Evolutionary conservation across 2,113 vertebrate species (phyloP).

Genomic region (Tragelaphus scriptus): DNA sequence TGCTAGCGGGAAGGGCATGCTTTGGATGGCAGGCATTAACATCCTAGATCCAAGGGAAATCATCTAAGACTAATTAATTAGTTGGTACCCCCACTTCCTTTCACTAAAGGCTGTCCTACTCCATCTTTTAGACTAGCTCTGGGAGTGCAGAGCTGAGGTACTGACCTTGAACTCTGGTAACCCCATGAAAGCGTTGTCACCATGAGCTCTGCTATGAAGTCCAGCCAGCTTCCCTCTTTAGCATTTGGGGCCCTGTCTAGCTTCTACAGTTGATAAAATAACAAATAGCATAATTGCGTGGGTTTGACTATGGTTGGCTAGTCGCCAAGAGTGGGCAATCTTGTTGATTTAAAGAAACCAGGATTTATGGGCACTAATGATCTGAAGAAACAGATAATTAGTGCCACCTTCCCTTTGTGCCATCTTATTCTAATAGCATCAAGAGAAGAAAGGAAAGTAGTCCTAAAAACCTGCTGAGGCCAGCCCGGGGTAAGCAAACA

Average conservation of each 20-base stretch:
- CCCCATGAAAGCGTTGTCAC: background rate
- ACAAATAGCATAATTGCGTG: background rate
- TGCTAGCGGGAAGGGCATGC: background rate
- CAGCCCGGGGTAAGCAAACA: background rate
- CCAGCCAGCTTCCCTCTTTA: background rate
- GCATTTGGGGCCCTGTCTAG: background rate
- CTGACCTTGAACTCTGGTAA: background rate
- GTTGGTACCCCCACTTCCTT: background rate
- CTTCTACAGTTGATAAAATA: slow-evolving; percentile 18
- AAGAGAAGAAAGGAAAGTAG: background rate
- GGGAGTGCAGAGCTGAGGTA: background rate
- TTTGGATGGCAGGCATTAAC: background rate
- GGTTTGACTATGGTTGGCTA: background rate
- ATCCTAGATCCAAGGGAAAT: background rate
- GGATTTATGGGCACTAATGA: background rate
- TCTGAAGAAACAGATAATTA: background rate
- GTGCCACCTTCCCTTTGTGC: background rate
- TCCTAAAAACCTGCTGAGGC: background rate
- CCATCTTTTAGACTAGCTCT: background rate
- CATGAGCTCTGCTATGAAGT: background rate
- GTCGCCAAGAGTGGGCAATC: background rate
- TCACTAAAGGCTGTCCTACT: background rate
- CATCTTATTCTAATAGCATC: background rate
- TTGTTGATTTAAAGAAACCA: background rate
- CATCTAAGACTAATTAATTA: background rate